Conservation (phyloP, 2,113 vertebrate genomes). For the Tachycineta bicolor region DNA sequence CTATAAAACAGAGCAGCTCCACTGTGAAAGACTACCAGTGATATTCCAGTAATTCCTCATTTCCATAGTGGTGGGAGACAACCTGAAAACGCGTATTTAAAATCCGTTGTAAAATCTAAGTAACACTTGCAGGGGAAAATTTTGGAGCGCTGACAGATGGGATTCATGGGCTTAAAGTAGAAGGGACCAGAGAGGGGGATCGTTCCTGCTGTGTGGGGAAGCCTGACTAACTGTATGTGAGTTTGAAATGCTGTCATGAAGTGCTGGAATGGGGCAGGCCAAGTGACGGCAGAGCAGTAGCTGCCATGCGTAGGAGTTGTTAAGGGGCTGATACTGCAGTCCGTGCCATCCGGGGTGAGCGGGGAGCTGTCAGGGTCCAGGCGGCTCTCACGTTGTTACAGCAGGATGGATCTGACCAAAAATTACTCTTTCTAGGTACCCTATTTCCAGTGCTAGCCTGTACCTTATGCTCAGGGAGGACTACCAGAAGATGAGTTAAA, state of each 20-base stretch:
- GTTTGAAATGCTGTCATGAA: not conserved
- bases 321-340: not conserved
- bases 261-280: not conserved
- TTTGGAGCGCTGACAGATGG: not conserved
- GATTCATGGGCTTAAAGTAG: not conserved
- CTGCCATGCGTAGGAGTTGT: not conserved
- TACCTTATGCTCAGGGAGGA: not conserved
- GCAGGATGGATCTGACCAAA: not conserved
- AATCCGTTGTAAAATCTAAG: not conserved
- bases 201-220: not conserved
- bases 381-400: fast-evolving
- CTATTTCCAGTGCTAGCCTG: not conserved
- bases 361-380: not conserved
- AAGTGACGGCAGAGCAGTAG: not conserved
- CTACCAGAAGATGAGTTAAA: not conserved
- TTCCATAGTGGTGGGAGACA: not conserved
- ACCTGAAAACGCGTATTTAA: not conserved
- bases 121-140: not conserved
- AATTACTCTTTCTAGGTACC: not conserved
- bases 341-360: not conserved
- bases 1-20: not conserved
- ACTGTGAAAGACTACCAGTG: not conserved
- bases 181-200: not conserved
- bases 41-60: not conserved
- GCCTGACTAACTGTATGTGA: not conserved